Percentiles rank a stretch among this genome's conserved stretches.
phyloP scores from a whole-genome alignment of 2,113 vertebrate genomes.

The Atlantisia rogersi region DNA sequence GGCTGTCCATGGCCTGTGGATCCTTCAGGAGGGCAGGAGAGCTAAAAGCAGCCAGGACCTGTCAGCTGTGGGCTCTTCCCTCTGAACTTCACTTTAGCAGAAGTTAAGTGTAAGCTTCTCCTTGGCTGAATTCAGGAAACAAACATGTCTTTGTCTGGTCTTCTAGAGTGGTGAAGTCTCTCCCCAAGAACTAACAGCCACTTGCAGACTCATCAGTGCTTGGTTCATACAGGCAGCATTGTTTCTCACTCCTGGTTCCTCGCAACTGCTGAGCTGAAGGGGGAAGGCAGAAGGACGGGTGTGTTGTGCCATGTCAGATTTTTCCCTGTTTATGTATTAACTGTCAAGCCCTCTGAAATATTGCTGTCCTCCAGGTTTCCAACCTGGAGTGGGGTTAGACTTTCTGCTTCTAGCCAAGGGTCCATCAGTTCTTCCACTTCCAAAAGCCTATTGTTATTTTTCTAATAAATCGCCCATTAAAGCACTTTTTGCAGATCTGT shows the following conservation, averaged over 20 bases:
- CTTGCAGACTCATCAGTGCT: not conserved
- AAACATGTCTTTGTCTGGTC: not conserved
- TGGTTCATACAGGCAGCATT: rapidly evolving
- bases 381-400: not conserved
- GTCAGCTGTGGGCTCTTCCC: not conserved
- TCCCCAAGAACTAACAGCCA: not conserved
- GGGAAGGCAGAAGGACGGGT: not conserved
- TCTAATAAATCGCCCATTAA: not conserved
- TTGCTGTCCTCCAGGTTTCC: not conserved
- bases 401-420: not conserved
- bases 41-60: not conserved
- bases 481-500: not conserved
- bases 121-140: not conserved
- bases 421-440: not conserved
- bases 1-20: rapidly evolving
- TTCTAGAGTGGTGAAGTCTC: not conserved
- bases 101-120: not conserved
- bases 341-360: not conserved
- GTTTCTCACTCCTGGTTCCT: not conserved
- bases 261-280: rapidly evolving
- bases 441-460: not conserved
- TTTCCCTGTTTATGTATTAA: not conserved
- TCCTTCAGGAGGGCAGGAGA: not conserved
- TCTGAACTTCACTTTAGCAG: not conserved
- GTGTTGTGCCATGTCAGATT: not conserved